These are phyloP conservation scores for Heterodera carotae DNA, from an alignment of 1,140 invertebrate genomes.

Conservation along the genomic window DNA sequence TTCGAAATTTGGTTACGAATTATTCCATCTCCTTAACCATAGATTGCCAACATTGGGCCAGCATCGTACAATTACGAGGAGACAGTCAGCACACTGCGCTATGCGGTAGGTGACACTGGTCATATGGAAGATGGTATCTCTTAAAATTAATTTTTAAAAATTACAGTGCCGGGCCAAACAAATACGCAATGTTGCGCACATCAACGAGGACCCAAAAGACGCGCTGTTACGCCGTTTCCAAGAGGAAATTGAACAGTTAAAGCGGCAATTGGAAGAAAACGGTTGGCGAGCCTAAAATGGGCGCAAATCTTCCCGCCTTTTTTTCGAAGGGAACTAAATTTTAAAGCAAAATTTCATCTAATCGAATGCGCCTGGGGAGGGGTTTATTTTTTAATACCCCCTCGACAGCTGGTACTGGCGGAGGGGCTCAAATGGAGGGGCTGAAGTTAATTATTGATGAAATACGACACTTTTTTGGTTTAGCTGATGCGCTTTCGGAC, in stretches of 20 bases:
- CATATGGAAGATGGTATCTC: too few species aligned
- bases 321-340: too few species aligned
- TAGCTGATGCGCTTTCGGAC: neutral
- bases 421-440: too few species aligned
- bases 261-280: constrained; percentile 75
- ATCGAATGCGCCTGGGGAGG: too few species aligned
- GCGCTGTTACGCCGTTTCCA: constrained; percentile 91
- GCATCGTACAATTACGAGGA: constrained; percentile 96
- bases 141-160: neutral
- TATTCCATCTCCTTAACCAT: constrained; percentile 51
- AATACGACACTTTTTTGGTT: constrained; percentile 22
- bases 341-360: too few species aligned
- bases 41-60: constrained; percentile 90
- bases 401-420: too few species aligned
- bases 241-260: constrained; percentile 89
- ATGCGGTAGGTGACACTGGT: too few species aligned
- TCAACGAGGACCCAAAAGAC: constrained; percentile 98
- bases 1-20: constrained; percentile 1
- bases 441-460: too few species aligned
- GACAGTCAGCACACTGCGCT: constrained; percentile 91
- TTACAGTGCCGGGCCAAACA: constrained; percentile 84
- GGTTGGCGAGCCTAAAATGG: constrained; percentile 38
- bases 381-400: too few species aligned
- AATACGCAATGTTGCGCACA: constrained; percentile 90
- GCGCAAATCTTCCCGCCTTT: neutral